Conservation (phyloP, 2,113 vertebrate genomes). For the Heliornis fulica region DNA sequence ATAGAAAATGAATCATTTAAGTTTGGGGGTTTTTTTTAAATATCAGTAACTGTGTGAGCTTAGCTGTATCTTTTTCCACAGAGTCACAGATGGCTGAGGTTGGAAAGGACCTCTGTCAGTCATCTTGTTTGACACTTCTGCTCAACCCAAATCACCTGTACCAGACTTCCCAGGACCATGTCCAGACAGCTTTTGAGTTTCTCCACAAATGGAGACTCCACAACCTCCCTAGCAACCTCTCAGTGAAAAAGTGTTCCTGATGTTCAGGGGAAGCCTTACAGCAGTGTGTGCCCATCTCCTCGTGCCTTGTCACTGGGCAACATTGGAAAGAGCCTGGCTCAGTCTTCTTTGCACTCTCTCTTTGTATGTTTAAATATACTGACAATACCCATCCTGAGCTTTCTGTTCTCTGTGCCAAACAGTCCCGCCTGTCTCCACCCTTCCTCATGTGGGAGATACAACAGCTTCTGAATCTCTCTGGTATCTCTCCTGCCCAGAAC, state of each 20-base stretch:
- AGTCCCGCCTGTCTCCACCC: not conserved
- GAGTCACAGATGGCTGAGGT: not conserved
- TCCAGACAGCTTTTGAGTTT: not conserved
- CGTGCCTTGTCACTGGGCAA: not conserved
- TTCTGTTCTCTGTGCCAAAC: not conserved
- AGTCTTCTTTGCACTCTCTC: not conserved
- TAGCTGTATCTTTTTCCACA: not conserved
- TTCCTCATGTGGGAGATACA: not conserved
- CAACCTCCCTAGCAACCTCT: not conserved
- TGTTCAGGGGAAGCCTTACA: not conserved
- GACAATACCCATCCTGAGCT: not conserved
- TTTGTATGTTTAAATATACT: not conserved
- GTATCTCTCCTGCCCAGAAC: not conserved
- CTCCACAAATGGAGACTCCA: not conserved
- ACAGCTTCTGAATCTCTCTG: not conserved
- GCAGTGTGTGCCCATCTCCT: not conserved
- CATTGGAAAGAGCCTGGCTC: not conserved
- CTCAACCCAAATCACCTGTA: not conserved
- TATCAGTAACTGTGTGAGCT: not conserved
- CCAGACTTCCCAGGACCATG: not conserved
- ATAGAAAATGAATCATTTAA: not conserved
- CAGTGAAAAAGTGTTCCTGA: not conserved
- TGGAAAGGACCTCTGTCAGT: not conserved
- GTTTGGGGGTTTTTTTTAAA: not conserved
- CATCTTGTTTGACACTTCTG: not conserved